phyloP scores from a whole-genome alignment of 2,113 vertebrate species.

The Columba janthina region DNA sequence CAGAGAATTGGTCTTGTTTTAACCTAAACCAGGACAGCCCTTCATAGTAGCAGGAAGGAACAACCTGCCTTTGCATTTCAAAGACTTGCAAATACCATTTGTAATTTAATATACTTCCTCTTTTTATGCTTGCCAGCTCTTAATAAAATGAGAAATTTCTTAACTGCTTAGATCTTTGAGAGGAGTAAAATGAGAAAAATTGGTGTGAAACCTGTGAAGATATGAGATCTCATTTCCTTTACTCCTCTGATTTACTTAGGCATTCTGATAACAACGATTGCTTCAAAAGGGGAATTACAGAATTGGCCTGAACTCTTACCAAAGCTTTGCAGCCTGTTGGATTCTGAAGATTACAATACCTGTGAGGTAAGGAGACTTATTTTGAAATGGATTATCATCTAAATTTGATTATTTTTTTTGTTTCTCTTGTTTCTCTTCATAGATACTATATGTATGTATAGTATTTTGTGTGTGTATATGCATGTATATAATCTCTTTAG shows the following conservation, averaged over 20 bases:
- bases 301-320: constrained; percentile 98
- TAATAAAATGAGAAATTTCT: neutral
- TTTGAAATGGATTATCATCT: neutral
- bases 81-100: neutral
- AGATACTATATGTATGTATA: neutral
- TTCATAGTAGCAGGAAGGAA: neutral
- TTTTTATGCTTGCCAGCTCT: neutral
- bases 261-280: constrained; percentile 97
- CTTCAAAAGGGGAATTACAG: constrained; percentile 94
- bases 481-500: neutral
- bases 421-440: neutral
- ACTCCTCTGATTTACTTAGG: constrained; percentile 67
- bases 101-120: neutral
- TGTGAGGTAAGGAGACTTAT: constrained; percentile 86
- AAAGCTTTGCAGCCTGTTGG: constrained; percentile 92
- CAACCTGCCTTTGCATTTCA: neutral
- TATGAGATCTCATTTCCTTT: neutral
- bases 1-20: too few relatives aligned
- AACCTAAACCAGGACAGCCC: too few relatives aligned
- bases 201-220: neutral
- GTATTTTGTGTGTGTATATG: neutral
- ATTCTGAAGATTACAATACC: constrained; percentile 98
- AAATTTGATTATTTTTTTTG: neutral
- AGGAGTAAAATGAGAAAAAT: neutral
- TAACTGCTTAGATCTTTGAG: neutral